Evolutionary conservation across 2,797 vertebrate species (phyloP).

Genomic region (Hypotaenidia philippensis): DNA sequence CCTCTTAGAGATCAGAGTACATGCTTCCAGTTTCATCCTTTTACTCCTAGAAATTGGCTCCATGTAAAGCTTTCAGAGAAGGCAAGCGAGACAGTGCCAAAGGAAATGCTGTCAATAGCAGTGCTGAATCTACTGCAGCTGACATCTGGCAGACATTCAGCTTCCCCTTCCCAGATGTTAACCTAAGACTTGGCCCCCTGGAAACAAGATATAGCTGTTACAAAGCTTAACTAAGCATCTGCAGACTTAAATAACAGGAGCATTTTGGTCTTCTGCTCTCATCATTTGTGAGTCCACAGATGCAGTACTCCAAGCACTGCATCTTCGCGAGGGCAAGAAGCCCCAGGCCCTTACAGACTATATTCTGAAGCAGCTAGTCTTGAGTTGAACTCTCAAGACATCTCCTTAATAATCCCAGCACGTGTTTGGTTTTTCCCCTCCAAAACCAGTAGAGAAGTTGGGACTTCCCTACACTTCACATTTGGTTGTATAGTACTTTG

Average conservation of each 20-base stretch:
- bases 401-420: not conserved
- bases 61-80: not conserved
- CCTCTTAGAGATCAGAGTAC: not conserved
- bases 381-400: not conserved
- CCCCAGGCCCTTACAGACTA: not conserved
- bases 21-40: not conserved
- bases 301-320: not conserved
- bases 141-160: not conserved
- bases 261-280: not conserved
- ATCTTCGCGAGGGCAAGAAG: not conserved
- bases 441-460: not conserved
- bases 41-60: not conserved
- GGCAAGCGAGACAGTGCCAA: not conserved
- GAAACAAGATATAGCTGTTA: not conserved
- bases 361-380: not conserved
- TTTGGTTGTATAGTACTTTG: not conserved
- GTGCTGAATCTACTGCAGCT: not conserved
- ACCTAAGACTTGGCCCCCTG: not conserved
- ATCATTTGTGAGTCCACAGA: not conserved
- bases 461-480: not conserved
- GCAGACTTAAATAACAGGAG: not conserved
- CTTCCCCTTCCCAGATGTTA: conserved; percentile 1
- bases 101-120: not conserved
- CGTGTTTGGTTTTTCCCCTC: not conserved
- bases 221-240: not conserved